Evolutionary conservation across 1,140 invertebrate species (phyloP).

Genomic region (Drosophila lini): DNA sequence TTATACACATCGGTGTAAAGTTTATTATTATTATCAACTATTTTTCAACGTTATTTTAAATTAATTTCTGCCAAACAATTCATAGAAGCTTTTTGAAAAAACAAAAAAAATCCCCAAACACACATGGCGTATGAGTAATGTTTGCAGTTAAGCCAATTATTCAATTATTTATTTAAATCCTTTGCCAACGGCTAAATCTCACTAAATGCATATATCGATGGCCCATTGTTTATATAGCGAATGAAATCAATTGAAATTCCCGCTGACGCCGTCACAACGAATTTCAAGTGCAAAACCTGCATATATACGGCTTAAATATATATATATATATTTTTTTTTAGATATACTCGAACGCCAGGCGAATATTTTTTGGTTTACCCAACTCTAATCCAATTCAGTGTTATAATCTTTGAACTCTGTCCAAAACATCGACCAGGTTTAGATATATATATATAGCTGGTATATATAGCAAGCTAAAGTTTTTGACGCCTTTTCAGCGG

Average conservation of each 20-base stretch:
- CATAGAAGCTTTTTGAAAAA: neutral
- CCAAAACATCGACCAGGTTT: constrained; percentile 25
- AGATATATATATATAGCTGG: neutral
- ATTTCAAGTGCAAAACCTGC: constrained; percentile 34
- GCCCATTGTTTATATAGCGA: constrained; percentile 42
- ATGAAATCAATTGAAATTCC: constrained; percentile 45
- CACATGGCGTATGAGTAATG: constrained; percentile 28
- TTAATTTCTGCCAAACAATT: neutral
- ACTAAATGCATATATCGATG: constrained; percentile 51
- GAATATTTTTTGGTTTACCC: constrained; percentile 16
- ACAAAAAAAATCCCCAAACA: neutral
- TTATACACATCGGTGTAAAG: neutral
- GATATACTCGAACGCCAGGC: constrained; percentile 1
- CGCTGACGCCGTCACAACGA: neutral
- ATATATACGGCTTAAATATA: constrained; percentile 23
- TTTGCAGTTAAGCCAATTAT: constrained; percentile 41
- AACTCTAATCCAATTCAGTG: constrained; percentile 57
- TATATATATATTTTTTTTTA: constrained; percentile 7
- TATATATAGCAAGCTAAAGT: constrained; percentile 35
- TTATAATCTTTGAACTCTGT: constrained; percentile 57
- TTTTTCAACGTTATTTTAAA: neutral
- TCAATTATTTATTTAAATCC: constrained; percentile 52
- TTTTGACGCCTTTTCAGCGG: constrained; percentile 50
- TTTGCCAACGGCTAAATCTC: constrained; percentile 35
- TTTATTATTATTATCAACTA: neutral